These are phyloP conservation scores for Avahi laniger DNA, from an alignment of 2,797 vertebrate genomes.

Conservation along the genomic window DNA sequence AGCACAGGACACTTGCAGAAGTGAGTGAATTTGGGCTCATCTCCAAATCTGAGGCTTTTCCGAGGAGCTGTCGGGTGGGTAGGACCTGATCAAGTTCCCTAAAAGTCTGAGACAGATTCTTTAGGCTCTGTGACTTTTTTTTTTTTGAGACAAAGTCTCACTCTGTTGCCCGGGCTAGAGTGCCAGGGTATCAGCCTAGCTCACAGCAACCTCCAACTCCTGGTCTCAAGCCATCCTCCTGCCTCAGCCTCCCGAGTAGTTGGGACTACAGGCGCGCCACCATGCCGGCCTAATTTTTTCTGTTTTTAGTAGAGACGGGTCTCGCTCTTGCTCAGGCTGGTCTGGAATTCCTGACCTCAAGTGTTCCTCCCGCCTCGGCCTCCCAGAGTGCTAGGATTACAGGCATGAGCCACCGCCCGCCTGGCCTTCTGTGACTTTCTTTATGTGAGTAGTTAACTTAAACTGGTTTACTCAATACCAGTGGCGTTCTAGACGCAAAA, in stretches of 20 bases:
- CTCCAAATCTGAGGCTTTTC: background rate
- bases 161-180: background rate
- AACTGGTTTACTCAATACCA: background rate
- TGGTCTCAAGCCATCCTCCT: background rate
- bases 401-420: too few relatives aligned
- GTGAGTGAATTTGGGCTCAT: background rate
- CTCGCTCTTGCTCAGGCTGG: too few relatives aligned
- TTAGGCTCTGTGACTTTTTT: background rate
- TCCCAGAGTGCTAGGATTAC: too few relatives aligned
- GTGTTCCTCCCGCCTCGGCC: too few relatives aligned
- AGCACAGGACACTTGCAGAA: slow-evolving; percentile 49
- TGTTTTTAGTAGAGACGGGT: too few relatives aligned
- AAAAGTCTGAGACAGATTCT: background rate
- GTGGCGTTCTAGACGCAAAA: background rate
- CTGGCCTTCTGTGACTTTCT: background rate
- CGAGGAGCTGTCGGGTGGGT: background rate
- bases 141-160: background rate
- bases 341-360: too few relatives aligned
- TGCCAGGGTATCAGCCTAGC: background rate
- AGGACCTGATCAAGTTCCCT: background rate
- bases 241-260: background rate
- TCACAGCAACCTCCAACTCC: background rate
- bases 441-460: background rate
- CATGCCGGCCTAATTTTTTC: background rate
- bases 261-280: background rate